A percentile compares a stretch with the other conserved stretches of the same genome.
Conservation (phyloP, 2,797 vertebrate genomes). For the Sciaenops ocellatus region DNA sequence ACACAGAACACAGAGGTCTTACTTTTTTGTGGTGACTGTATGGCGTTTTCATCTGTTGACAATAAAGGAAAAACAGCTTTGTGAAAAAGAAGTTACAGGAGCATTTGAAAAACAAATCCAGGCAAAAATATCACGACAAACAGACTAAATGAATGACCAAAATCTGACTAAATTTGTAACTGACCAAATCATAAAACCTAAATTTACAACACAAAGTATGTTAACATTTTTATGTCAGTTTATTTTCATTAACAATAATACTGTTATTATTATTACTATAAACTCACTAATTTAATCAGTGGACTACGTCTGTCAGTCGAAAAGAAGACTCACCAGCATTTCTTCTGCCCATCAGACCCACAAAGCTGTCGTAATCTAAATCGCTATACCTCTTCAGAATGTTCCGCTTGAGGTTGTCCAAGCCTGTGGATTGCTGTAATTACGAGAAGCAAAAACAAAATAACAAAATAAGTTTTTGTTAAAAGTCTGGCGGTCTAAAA, state of each 20-base stretch:
- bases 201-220: background rate
- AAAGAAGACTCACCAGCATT: constrained; percentile 83
- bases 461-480: background rate
- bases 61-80: background rate
- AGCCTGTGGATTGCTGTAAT: constrained; percentile 75
- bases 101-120: background rate
- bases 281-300: background rate
- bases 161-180: too few relatives aligned
- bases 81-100: background rate
- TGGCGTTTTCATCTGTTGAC: constrained; percentile 81
- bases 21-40: constrained; percentile 89
- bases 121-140: background rate
- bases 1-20: constrained; percentile 72
- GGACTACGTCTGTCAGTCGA: background rate
- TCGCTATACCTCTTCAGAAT: constrained; percentile 88
- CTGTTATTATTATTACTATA: too few relatives aligned
- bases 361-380: constrained; percentile 91
- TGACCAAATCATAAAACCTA: background rate
- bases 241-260: background rate
- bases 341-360: constrained; percentile 90
- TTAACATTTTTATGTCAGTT: background rate
- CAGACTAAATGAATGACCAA: background rate
- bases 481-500: background rate
- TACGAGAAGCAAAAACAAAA: background rate
- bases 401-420: constrained; percentile 81